Percentiles rank a stretch among this genome's conserved stretches.
Evolutionary conservation across 2,888 invertebrate species (phyloP).

Genomic region (Hartigia nigra): DNA sequence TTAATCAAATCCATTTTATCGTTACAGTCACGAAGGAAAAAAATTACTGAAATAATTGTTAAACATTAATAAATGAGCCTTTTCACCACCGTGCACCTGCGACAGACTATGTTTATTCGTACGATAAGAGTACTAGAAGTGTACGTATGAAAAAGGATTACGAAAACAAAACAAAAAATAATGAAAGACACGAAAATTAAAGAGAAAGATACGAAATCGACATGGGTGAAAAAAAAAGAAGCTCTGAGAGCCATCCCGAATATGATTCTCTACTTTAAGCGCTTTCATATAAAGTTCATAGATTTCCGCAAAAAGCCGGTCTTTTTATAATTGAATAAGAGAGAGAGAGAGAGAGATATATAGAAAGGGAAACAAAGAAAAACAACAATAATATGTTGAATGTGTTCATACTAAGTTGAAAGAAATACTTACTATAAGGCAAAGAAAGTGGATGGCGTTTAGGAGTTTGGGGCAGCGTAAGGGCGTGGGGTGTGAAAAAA

Average conservation of each 20-base stretch:
- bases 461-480: neutral
- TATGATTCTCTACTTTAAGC: slow-evolving; percentile 30
- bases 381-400: slow-evolving; percentile 49
- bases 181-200: neutral
- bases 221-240: neutral
- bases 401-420: slow-evolving; percentile 50
- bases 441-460: slow-evolving; percentile 17
- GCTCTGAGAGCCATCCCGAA: slow-evolving; percentile 7
- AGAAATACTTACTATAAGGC: slow-evolving; percentile 40
- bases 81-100: neutral
- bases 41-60: neutral
- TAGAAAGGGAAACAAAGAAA: neutral
- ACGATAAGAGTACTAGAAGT: neutral
- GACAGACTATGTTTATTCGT: neutral
- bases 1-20: neutral
- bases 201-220: neutral
- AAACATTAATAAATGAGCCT: neutral
- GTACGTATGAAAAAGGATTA: slow-evolving; percentile 28
- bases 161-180: neutral
- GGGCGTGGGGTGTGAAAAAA: neutral
- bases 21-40: neutral
- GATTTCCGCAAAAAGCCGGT: slow-evolving; percentile 43
- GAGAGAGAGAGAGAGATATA: slow-evolving; percentile 20
- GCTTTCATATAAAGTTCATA: slow-evolving; percentile 36
- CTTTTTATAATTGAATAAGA: slow-evolving; percentile 33